Conservation (phyloP, 2,797 vertebrate genomes). For the Sternotherus odoratus region DNA sequence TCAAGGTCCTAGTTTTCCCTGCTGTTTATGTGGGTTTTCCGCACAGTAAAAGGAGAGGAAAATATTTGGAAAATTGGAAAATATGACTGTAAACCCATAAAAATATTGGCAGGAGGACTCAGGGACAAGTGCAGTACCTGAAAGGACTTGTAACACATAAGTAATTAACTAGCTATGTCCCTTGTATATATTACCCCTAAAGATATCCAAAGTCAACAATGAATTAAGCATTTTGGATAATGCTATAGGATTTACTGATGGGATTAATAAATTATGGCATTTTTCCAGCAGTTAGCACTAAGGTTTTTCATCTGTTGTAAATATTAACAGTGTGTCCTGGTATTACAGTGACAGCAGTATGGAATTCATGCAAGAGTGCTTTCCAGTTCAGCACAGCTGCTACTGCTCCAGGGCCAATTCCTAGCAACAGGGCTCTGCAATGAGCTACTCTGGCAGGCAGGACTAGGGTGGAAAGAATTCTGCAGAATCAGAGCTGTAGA, state of each 20-base stretch:
- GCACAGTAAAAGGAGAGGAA: slow-evolving; percentile 21
- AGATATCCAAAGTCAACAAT: slow-evolving; percentile 10
- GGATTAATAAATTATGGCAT: background rate
- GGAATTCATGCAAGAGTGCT: background rate
- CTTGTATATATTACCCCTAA: background rate
- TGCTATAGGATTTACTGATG: slow-evolving; percentile 20
- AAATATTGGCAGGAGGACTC: background rate
- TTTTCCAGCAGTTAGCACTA: background rate
- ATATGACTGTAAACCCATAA: slow-evolving; percentile 30
- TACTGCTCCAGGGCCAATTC: background rate
- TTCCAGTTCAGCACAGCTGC: background rate
- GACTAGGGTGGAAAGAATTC: background rate
- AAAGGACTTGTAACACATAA: background rate
- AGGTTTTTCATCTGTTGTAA: background rate
- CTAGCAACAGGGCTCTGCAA: background rate
- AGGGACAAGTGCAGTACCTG: background rate
- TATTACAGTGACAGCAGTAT: background rate
- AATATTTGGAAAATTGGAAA: slow-evolving; percentile 42
- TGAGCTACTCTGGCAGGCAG: background rate
- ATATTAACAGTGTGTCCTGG: background rate
- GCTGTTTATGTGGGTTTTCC: background rate
- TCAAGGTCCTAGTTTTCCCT: slow-evolving; percentile 27
- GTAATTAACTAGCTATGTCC: background rate
- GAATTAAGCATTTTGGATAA: slow-evolving; percentile 26
- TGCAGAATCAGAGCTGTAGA: background rate